Evolutionary conservation across 2,113 vertebrate species (phyloP).

Genomic region (Psettodes erumei): DNA sequence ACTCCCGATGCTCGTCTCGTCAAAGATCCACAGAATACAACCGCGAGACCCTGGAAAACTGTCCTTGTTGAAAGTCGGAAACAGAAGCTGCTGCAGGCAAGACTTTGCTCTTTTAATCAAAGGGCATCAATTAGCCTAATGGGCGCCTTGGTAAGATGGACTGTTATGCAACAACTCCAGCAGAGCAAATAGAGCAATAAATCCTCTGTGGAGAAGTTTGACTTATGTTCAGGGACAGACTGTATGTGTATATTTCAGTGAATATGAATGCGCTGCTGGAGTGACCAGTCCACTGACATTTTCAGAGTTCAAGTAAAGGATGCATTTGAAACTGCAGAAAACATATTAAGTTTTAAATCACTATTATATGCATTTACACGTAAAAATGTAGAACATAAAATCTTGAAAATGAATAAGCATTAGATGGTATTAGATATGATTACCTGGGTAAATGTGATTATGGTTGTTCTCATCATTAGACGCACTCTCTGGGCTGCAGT

Average conservation of each 20-base stretch:
- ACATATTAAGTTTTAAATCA: not conserved
- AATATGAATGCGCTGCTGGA: constrained; percentile 29
- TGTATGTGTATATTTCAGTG: not conserved
- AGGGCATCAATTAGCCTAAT: constrained; percentile 58
- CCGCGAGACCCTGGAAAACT: constrained; percentile 11
- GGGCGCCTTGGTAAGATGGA: constrained; percentile 45
- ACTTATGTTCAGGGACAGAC: constrained; percentile 19
- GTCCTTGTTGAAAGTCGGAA: constrained; percentile 58
- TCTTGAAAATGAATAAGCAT: not conserved
- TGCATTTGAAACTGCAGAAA: not conserved
- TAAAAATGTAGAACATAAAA: not conserved
- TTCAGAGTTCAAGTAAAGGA: not conserved
- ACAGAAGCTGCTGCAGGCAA: constrained; percentile 45
- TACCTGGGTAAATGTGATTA: constrained; percentile 21
- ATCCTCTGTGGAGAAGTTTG: constrained; percentile 25
- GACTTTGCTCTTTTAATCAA: constrained; percentile 44
- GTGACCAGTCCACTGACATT: constrained; percentile 40
- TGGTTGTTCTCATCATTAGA: constrained; percentile 21
- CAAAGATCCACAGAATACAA: constrained; percentile 36
- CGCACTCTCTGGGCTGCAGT: constrained; percentile 33
- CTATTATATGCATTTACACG: too few relatives aligned
- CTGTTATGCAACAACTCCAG: constrained; percentile 28
- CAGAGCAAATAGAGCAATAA: constrained; percentile 28
- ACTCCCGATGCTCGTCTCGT: constrained; percentile 37
- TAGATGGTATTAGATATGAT: not conserved